Evolutionary conservation across 2,113 vertebrate species (phyloP), one percentile per base, ranked within the genome.

Genomic region (Hystrix brachyura): DNA sequence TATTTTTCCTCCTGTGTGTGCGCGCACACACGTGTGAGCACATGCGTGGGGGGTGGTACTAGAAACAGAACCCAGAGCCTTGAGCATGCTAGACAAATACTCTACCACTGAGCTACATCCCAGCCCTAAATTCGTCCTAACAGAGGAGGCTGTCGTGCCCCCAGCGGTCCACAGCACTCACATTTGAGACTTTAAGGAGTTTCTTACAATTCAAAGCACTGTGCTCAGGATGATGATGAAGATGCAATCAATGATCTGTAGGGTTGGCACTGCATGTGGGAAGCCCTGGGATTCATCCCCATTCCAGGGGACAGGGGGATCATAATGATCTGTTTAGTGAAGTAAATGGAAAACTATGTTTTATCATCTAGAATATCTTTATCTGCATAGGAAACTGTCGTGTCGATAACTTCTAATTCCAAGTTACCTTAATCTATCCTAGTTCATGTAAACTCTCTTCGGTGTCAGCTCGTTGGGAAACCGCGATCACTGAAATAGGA

Each of bases 361-460:
- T 98, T 99, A 65, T 99, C 99, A 91, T 98, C 99, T 96, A 99
- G 98, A 98, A 99, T 99, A 88, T 99, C 99, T 95, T 99, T 99
- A 96, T 99, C 99, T 55, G 99, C 98, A 97, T 99, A 99, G 96
- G 99, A 99, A 94, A 99, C 99, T 97, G 99, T 99, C 97, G 99
- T 99, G 97, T 99, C 99, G 55, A 99, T 99, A 98, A 99, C 99
- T 25, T 99, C 99, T 96, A 99, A 98, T 83, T 99, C 99, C 98
- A 99, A 98, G 98, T 99, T 99, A 99, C 99, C 99, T 78, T 99
- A 97, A 96, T 99, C 99, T 86, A 99, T 59, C 99, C 99, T 65
- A 99, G 98, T 72, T 99, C 99, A 29, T 99, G 98, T 98, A 99
- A 98, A 89, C 90, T 98, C 99, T 99, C 98, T 51, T 99, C 98